phyloP scores from a whole-genome alignment of 2,113 vertebrate genomes.

The Vireo altiloquus region DNA sequence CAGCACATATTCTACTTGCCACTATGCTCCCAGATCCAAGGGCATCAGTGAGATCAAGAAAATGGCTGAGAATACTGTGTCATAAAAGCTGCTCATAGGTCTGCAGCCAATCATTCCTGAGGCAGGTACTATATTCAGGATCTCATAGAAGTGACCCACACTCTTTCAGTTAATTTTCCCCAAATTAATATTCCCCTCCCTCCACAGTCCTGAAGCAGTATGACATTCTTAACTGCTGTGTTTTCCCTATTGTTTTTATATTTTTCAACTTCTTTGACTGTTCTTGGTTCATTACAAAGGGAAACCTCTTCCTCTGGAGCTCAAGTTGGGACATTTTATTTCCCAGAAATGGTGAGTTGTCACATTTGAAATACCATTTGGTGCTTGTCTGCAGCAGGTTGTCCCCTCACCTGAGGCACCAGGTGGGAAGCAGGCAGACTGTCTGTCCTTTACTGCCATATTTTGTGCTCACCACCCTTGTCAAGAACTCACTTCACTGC shows the following conservation, averaged over 20 bases:
- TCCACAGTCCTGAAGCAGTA: neutral
- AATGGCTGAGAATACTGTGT: neutral
- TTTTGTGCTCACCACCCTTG: neutral
- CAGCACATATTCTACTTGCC: neutral
- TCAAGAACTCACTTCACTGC: neutral
- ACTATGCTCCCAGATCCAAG: neutral
- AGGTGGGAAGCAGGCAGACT: neutral
- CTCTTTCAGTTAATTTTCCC: neutral
- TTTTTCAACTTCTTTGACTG: neutral
- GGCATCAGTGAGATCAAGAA: neutral
- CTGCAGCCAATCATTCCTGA: neutral
- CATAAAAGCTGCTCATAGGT: neutral
- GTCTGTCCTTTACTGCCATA: neutral
- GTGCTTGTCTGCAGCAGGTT: neutral
- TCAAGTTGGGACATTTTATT: neutral
- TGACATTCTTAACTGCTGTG: neutral
- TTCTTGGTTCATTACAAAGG: neutral
- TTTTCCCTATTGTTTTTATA: neutral
- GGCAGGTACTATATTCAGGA: neutral
- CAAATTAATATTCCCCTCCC: neutral
- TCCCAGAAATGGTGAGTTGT: neutral
- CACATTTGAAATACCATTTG: neutral
- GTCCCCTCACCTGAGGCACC: neutral
- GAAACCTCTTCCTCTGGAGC: neutral
- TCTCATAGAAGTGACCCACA: neutral